A percentile compares a stretch with the other conserved stretches of the same genome.
phyloP scores from a whole-genome alignment of 2,113 vertebrate genomes.

The Sebastes fasciatus region DNA sequence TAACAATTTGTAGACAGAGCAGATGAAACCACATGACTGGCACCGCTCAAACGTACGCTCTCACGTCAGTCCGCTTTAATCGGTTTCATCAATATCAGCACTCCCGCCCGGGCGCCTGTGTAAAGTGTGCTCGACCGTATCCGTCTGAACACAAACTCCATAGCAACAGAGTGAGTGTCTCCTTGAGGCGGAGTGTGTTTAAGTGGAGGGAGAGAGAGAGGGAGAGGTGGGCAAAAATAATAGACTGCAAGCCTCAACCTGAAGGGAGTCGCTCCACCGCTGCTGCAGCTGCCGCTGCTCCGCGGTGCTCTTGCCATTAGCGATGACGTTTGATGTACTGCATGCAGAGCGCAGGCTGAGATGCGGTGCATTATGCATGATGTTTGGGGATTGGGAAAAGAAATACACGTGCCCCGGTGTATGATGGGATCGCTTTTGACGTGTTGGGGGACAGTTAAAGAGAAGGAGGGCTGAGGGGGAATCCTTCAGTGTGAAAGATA shows the following conservation, averaged over 20 bases:
- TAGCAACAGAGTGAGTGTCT: conserved; percentile 67
- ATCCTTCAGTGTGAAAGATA: neutral
- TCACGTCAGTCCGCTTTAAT: conserved; percentile 12
- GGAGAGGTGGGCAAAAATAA: conserved; percentile 62
- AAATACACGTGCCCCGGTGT: conserved; percentile 2
- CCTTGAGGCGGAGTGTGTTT: conserved; percentile 54
- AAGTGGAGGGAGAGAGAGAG: conserved; percentile 36
- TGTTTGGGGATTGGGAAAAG: conserved; percentile 37
- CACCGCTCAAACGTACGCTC: neutral
- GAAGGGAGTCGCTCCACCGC: conserved; percentile 43
- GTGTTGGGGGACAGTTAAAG: neutral
- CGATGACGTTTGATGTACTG: conserved; percentile 39
- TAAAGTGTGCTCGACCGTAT: neutral
- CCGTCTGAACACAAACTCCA: conserved; percentile 49
- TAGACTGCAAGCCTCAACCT: conserved; percentile 40
- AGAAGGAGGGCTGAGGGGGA: neutral
- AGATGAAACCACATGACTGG: neutral
- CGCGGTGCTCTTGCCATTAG: conserved; percentile 40
- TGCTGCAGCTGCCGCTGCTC: conserved; percentile 17
- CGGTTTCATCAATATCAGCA: conserved; percentile 14
- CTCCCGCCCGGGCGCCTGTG: neutral
- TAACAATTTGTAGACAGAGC: neutral
- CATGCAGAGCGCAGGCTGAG: conserved; percentile 1
- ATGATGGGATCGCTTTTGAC: neutral
- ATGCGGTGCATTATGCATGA: conserved; percentile 57